These are phyloP conservation scores for Eptesicus fuscus DNA, from an alignment of 2,113 vertebrate species.

Conservation along the genomic window DNA sequence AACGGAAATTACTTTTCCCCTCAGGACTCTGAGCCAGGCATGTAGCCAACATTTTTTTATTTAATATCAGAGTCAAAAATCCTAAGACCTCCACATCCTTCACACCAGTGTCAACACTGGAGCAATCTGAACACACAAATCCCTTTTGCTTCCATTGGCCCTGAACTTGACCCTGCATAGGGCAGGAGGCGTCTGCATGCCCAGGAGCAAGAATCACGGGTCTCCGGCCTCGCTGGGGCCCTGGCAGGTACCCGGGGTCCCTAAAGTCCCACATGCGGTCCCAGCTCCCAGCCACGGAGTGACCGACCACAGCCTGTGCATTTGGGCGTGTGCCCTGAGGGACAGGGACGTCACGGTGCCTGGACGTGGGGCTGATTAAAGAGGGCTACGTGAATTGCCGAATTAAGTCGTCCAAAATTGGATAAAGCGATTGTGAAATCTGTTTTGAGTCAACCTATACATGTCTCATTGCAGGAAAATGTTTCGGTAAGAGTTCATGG, in stretches of 20 bases:
- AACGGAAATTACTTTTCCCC: neutral
- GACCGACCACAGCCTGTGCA: neutral
- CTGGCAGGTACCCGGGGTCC: neutral
- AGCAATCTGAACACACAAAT: neutral
- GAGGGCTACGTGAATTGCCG: conserved; percentile 76
- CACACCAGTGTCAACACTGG: neutral
- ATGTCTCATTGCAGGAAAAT: conserved; percentile 82
- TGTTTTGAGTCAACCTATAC: conserved; percentile 85
- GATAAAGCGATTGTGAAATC: conserved; percentile 85
- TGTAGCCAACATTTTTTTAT: neutral
- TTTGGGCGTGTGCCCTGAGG: neutral
- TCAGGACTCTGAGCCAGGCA: neutral
- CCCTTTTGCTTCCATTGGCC: neutral
- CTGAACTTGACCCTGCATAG: neutral
- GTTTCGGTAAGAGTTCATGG: conserved; percentile 80
- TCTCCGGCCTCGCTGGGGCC: neutral
- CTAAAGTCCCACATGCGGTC: neutral
- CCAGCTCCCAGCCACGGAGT: neutral
- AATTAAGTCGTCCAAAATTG: conserved; percentile 82
- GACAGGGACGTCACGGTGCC: conserved; percentile 48
- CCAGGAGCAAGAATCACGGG: neutral
- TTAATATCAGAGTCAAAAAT: neutral
- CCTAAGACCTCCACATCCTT: neutral
- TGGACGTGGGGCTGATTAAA: conserved; percentile 73
- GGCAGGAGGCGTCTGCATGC: neutral